A percentile compares a stretch with the other conserved stretches of the same genome.
phyloP scores from a whole-genome alignment of 2,888 invertebrate species.

The Ganaspis brasiliensis region DNA sequence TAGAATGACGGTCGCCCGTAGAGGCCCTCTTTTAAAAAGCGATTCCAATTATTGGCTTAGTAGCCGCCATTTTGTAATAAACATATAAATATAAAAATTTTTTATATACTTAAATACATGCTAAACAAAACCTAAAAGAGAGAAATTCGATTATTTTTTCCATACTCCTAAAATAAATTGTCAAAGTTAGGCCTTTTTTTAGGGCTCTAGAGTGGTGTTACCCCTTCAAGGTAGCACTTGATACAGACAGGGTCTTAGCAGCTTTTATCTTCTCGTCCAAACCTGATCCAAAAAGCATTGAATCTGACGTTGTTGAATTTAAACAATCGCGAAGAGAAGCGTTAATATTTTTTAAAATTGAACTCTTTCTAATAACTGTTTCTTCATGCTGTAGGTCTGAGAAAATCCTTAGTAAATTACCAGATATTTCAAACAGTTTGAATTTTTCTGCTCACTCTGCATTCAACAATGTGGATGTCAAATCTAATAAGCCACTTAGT shows the following conservation, averaged over 20 bases:
- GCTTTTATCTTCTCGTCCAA: constrained; percentile 50
- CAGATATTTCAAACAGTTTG: neutral
- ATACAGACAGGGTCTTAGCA: constrained; percentile 48
- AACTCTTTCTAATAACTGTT: constrained; percentile 50
- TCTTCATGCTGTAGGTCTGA: no score
- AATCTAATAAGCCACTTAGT: constrained; percentile 5
- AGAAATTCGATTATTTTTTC: no score
- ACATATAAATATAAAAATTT: no score
- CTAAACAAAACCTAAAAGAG: no score
- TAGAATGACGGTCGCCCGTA: no score
- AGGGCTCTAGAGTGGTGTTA: no score
- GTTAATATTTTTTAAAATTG: constrained; percentile 55
- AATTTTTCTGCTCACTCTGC: neutral
- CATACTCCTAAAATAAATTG: no score
- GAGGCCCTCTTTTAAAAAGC: no score
- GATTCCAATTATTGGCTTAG: no score
- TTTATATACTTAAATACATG: no score
- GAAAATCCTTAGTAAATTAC: constrained; percentile 26
- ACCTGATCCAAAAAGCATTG: constrained; percentile 53
- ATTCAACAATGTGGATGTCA: neutral
- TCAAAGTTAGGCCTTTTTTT: no score
- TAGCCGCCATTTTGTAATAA: no score
- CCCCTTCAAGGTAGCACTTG: constrained; percentile 46
- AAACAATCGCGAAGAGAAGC: constrained; percentile 47
- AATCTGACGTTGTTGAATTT: constrained; percentile 42